These are phyloP conservation scores for Tiliacea citrago DNA, from an alignment of 2,888 invertebrate species.

Conservation along the genomic window DNA sequence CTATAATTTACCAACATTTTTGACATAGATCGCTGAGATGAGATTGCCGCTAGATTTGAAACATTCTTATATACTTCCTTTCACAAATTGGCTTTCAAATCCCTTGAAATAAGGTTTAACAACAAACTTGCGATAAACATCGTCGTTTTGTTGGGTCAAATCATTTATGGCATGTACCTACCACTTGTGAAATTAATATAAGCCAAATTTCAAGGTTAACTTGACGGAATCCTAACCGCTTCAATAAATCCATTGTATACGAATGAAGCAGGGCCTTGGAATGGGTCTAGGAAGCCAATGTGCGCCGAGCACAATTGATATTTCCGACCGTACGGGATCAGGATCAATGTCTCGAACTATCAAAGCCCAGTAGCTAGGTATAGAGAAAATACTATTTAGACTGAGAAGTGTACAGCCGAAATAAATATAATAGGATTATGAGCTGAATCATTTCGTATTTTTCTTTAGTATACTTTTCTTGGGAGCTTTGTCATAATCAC, in stretches of 20 bases:
- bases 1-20: not conserved
- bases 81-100: not conserved
- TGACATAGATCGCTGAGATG: not conserved
- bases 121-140: not conserved
- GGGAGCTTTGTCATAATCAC: not conserved
- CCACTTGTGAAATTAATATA: not conserved
- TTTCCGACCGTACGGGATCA: conserved; percentile 27
- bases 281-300: conserved; percentile 32
- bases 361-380: not conserved
- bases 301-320: conserved; percentile 38
- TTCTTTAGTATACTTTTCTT: not conserved
- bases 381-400: not conserved
- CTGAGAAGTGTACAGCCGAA: not conserved
- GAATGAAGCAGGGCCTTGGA: conserved; percentile 44
- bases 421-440: not conserved
- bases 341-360: conserved; percentile 45
- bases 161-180: not conserved
- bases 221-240: conserved; percentile 19
- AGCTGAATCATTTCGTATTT: not conserved
- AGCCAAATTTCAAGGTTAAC: conserved; percentile 29
- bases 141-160: not conserved
- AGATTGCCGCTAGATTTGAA: not conserved
- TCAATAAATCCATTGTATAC: conserved; percentile 35
- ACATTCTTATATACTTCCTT: not conserved
- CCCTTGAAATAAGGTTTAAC: not conserved